phyloP scores from a whole-genome alignment of 1,140 invertebrate species.

The Temnothorax nylanderi region DNA sequence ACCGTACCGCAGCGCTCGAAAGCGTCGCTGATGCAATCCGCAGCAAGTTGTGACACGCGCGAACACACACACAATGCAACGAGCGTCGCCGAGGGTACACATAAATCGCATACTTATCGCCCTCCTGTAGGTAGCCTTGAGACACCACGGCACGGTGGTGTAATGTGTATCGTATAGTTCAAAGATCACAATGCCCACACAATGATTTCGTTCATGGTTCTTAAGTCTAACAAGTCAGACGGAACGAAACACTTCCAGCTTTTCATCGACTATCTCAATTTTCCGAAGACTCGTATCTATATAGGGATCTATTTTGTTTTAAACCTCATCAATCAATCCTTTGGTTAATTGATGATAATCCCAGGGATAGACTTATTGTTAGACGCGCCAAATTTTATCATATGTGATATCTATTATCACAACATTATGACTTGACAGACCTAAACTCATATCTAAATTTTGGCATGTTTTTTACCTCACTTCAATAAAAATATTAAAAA shows the following conservation, averaged over 20 bases:
- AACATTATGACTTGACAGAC: no score
- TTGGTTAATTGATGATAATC: no score
- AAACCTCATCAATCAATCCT: no score
- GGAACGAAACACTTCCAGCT: neutral
- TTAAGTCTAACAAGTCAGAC: neutral
- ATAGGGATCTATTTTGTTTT: no score
- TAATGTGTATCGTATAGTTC: slow-evolving; percentile 63
- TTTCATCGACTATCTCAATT: no score
- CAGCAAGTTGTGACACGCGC: slow-evolving; percentile 71
- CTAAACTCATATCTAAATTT: no score
- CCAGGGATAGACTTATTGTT: no score
- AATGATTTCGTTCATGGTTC: neutral
- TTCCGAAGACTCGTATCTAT: no score
- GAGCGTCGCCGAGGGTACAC: neutral
- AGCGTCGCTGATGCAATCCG: slow-evolving; percentile 78
- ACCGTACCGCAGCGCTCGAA: slow-evolving; percentile 75
- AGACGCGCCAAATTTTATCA: no score
- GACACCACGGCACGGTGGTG: slow-evolving; percentile 61
- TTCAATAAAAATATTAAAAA: no score
- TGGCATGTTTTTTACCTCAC: no score
- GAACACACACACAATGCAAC: neutral
- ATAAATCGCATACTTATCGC: slow-evolving; percentile 80
- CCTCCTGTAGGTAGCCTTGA: slow-evolving; percentile 62
- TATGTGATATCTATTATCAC: no score
- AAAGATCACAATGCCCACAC: slow-evolving; percentile 74